Evolutionary conservation across 1,140 invertebrate species (phyloP).

Genomic region (Trichonephila clavata): DNA sequence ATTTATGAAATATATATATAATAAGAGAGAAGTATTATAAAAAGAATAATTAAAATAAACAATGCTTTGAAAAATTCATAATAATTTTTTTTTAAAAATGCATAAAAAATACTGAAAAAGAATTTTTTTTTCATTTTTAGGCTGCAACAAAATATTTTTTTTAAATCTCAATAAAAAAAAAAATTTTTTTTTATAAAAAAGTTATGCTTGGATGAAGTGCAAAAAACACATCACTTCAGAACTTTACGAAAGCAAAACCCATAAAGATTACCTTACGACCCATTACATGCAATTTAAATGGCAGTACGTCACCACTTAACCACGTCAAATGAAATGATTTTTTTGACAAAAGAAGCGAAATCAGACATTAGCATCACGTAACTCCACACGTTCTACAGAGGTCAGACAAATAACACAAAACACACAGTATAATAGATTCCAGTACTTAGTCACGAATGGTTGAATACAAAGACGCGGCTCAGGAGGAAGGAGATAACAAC

Average conservation of each 20-base stretch:
- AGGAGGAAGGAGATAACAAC: background rate
- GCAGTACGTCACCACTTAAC: background rate
- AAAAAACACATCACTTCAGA: background rate
- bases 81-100: background rate
- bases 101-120: background rate
- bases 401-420: slow-evolving; percentile 18
- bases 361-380: background rate
- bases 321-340: background rate
- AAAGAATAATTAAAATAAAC: background rate
- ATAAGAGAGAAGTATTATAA: too few species aligned
- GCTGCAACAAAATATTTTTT: too few species aligned
- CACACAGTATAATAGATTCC: slow-evolving; percentile 40
- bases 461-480: slow-evolving; percentile 22
- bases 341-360: background rate
- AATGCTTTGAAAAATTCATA: background rate
- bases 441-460: slow-evolving; percentile 55
- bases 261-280: background rate
- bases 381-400: background rate
- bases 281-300: background rate
- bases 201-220: too few species aligned
- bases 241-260: background rate
- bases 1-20: too few species aligned
- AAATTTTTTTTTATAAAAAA: too few species aligned
- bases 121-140: background rate
- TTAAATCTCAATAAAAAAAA: too few species aligned